A percentile compares a stretch with the other conserved stretches of the same genome.
Conservation (phyloP, 1,140 invertebrate species). For the Acyrthosiphon pisum region DNA sequence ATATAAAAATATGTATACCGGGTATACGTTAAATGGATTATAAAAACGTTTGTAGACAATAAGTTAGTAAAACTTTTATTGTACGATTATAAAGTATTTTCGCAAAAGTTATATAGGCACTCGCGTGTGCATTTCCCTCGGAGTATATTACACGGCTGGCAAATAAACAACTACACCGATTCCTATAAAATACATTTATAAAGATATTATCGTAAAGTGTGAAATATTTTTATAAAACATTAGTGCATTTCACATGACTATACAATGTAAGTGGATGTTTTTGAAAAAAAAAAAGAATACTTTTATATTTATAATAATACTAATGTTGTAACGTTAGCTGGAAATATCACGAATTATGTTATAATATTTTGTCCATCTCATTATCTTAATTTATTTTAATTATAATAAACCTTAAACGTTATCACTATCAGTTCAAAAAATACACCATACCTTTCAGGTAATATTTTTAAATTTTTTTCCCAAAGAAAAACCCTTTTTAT, state of each 20-base stretch:
- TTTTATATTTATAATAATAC: background rate
- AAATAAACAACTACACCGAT: background rate
- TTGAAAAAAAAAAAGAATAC: background rate
- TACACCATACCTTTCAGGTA: background rate
- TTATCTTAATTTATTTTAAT: background rate
- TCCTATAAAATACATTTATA: slow-evolving; percentile 27
- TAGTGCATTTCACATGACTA: background rate
- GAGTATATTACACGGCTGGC: background rate
- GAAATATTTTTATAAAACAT: background rate
- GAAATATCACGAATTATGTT: background rate
- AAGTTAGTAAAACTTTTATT: slow-evolving; percentile 36
- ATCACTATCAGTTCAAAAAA: background rate
- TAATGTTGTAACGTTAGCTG: background rate
- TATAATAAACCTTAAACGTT: background rate
- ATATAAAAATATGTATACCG: background rate
- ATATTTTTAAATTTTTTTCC: background rate
- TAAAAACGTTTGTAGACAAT: background rate
- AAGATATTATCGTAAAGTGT: background rate
- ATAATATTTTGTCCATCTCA: background rate
- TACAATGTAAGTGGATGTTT: background rate
- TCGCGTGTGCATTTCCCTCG: background rate
- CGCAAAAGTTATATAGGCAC: background rate
- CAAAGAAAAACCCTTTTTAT: background rate
- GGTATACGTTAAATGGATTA: background rate
- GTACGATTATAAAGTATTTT: slow-evolving; percentile 20